Evolutionary conservation across 2,797 vertebrate species (phyloP).

Genomic region (Acipenser ruthenus): DNA sequence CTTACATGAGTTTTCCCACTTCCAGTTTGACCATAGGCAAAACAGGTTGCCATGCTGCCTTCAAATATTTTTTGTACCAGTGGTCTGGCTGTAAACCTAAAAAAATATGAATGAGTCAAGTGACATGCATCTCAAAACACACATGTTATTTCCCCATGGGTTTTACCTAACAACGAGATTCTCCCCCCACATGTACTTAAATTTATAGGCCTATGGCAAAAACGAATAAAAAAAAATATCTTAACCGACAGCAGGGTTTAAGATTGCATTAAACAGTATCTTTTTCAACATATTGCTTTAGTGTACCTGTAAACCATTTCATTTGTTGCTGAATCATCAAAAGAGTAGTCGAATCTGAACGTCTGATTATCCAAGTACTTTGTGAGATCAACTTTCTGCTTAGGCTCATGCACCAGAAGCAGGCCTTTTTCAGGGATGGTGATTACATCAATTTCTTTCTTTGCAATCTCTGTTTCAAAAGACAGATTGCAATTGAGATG

Average conservation of each 20-base stretch:
- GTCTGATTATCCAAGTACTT: slow-evolving; percentile 91
- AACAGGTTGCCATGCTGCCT: slow-evolving; percentile 81
- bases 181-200: too few relatives aligned
- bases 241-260: too few relatives aligned
- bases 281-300: too few relatives aligned
- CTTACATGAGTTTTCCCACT: slow-evolving; percentile 96
- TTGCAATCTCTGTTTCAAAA: slow-evolving; percentile 62
- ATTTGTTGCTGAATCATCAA: slow-evolving; percentile 78
- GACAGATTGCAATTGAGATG: too few relatives aligned
- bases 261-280: too few relatives aligned
- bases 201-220: too few relatives aligned
- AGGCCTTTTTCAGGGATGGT: slow-evolving; percentile 75
- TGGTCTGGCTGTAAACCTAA: slow-evolving; percentile 85
- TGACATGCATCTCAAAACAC: too few relatives aligned
- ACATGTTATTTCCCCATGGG: too few relatives aligned
- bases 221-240: too few relatives aligned
- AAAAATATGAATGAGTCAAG: neutral
- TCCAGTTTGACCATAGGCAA: slow-evolving; percentile 94
- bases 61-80: slow-evolving; percentile 87
- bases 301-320: slow-evolving; percentile 88
- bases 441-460: slow-evolving; percentile 90
- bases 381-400: slow-evolving; percentile 91
- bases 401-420: slow-evolving; percentile 87
- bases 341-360: slow-evolving; percentile 90
- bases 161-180: too few relatives aligned